A percentile compares a stretch with the other conserved stretches of the same genome.
phyloP scores from a whole-genome alignment of 2,888 invertebrate genomes.

The Drosophila diplacantha region DNA sequence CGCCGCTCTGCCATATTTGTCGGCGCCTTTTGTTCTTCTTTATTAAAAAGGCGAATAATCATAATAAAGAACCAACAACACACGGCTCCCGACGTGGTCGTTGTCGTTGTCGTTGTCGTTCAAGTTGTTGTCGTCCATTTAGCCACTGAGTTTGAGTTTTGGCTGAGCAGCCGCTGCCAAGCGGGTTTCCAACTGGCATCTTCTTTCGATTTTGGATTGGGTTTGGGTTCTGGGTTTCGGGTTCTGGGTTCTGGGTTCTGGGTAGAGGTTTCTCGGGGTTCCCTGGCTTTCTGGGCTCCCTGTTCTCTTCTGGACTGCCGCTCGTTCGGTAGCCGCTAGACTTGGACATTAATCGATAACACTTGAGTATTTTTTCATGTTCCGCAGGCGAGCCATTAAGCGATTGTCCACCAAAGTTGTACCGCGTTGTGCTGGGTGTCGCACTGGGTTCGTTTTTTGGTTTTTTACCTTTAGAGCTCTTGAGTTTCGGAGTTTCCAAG shows the following conservation, averaged over 20 bases:
- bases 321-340: slow-evolving; percentile 77
- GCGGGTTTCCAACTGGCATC: slow-evolving; percentile 46
- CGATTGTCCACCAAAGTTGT: slow-evolving; percentile 75
- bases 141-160: slow-evolving; percentile 74
- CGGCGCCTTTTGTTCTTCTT: slow-evolving; percentile 72
- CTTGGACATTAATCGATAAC: slow-evolving; percentile 79
- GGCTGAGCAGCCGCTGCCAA: slow-evolving; percentile 65
- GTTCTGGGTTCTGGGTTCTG: neutral
- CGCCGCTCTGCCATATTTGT: slow-evolving; percentile 71
- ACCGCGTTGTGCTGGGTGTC: slow-evolving; percentile 28
- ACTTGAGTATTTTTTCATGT: slow-evolving; percentile 79
- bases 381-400: slow-evolving; percentile 79
- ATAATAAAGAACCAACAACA: slow-evolving; percentile 67
- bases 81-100: slow-evolving; percentile 31
- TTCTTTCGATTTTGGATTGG: slow-evolving; percentile 48
- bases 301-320: slow-evolving; percentile 52
- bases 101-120: slow-evolving; percentile 51
- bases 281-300: neutral
- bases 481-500: slow-evolving; percentile 10
- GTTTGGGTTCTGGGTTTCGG: slow-evolving; percentile 17
- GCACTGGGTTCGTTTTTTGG: slow-evolving; percentile 12
- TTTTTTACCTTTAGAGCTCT: slow-evolving; percentile 23
- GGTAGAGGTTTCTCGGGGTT: slow-evolving; percentile 4
- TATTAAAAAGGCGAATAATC: slow-evolving; percentile 72
- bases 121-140: slow-evolving; percentile 68